Conservation (phyloP, 2,797 vertebrate genomes). For the Odontamblyopus lacepedii region DNA sequence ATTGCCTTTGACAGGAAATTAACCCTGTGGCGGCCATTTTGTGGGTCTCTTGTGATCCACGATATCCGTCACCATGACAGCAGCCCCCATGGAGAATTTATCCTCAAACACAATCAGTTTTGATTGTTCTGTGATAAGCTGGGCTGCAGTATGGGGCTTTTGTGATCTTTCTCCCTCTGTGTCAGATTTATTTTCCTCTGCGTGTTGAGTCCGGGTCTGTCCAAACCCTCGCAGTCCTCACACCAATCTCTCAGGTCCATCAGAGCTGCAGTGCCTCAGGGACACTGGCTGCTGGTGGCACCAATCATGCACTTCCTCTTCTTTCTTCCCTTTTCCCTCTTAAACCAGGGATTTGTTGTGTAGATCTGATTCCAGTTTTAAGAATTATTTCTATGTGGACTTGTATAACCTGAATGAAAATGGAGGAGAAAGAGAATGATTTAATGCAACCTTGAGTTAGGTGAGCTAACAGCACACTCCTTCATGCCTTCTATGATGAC, state of each 20-base stretch:
- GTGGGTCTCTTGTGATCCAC: neutral
- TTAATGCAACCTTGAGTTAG: neutral
- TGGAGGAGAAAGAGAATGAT: neutral
- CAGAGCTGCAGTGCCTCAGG: constrained; percentile 68
- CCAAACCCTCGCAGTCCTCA: constrained; percentile 43
- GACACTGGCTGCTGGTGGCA: constrained; percentile 61
- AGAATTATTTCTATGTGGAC: too few species aligned
- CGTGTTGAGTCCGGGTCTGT: constrained; percentile 49
- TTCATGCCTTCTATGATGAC: too few species aligned
- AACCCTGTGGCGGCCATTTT: constrained; percentile 24
- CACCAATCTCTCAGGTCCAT: constrained; percentile 70
- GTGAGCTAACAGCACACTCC: neutral
- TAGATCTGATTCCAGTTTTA: constrained; percentile 20
- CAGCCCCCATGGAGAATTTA: constrained; percentile 32
- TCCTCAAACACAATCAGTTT: constrained; percentile 46
- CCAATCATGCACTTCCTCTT: constrained; percentile 45
- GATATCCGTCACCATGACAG: constrained; percentile 38
- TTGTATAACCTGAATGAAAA: neutral
- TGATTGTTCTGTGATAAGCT: constrained; percentile 51
- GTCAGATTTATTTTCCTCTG: constrained; percentile 64
- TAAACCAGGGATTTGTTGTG: constrained; percentile 17
- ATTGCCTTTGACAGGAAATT: constrained; percentile 43
- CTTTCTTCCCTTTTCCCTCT: constrained; percentile 24
- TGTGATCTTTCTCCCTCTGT: constrained; percentile 41
- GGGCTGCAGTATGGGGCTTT: constrained; percentile 30